Conservation (phyloP, 2,888 invertebrate species). For the Hirudinaria manillensis region DNA sequence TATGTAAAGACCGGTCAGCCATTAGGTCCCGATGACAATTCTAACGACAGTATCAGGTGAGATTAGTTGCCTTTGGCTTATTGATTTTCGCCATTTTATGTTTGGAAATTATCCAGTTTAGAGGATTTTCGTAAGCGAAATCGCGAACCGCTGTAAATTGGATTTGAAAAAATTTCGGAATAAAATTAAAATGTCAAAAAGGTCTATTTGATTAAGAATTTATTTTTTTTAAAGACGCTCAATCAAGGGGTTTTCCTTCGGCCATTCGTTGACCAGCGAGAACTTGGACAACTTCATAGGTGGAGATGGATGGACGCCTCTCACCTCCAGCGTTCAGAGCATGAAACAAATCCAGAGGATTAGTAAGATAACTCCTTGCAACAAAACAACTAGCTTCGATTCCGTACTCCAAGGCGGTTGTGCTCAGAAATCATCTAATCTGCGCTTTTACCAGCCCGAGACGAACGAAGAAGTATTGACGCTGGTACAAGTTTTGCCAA, state of each 20-base stretch:
- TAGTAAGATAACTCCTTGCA: neutral
- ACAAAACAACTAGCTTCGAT: conserved; percentile 26
- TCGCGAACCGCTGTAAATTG: no score
- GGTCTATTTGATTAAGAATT: neutral
- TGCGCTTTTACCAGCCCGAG: conserved; percentile 2
- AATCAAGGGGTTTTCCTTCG: neutral
- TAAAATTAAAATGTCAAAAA: no score
- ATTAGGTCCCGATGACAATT: neutral
- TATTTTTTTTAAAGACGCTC: neutral
- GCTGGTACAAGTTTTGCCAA: conserved; percentile 31
- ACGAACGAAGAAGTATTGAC: conserved; percentile 29
- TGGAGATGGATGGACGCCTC: neutral
- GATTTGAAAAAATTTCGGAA: no score
- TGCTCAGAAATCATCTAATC: neutral
- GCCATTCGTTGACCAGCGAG: conserved; percentile 12
- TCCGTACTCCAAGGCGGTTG: conserved; percentile 4
- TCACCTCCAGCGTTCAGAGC: conserved; percentile 16
- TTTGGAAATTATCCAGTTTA: neutral
- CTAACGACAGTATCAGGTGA: neutral
- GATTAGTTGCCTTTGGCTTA: neutral
- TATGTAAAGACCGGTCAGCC: conserved; percentile 18
- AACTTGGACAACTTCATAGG: conserved; percentile 12
- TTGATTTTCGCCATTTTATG: neutral
- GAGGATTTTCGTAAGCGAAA: no score
- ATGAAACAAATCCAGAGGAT: conserved; percentile 5